phyloP scores from a whole-genome alignment of 2,797 vertebrate genomes.

The Chelonia mydas region DNA sequence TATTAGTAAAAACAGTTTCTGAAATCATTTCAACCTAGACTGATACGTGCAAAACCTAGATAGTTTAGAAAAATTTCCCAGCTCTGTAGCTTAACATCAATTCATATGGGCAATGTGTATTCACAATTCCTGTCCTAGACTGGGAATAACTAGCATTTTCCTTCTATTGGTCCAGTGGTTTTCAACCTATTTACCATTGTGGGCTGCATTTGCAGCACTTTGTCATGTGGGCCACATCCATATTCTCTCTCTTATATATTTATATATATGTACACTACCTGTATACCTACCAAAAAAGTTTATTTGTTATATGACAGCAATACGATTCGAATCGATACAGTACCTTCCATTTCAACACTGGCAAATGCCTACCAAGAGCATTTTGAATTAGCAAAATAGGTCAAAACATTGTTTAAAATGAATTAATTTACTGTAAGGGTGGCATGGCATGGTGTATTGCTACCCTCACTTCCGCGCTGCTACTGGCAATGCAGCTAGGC shows the following conservation, averaged over 20 bases:
- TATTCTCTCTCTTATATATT: too few relatives aligned
- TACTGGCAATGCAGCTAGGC: not conserved
- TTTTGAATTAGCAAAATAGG: not conserved
- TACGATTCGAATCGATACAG: not conserved
- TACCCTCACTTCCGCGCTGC: not conserved
- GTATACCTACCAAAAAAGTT: not conserved
- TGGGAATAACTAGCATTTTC: constrained; percentile 9
- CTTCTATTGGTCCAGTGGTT: not conserved
- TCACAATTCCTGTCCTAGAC: not conserved
- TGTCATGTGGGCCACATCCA: too few relatives aligned
- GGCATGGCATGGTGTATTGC: not conserved
- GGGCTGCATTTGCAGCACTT: too few relatives aligned
- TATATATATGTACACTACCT: not conserved
- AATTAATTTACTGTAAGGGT: not conserved
- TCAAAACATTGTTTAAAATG: not conserved
- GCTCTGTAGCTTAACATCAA: constrained; percentile 43
- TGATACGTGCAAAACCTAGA: constrained; percentile 6
- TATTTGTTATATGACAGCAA: not conserved
- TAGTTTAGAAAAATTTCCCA: constrained; percentile 25
- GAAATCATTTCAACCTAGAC: constrained; percentile 56
- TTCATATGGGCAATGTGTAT: not conserved
- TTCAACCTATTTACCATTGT: too few relatives aligned
- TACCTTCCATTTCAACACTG: not conserved
- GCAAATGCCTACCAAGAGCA: not conserved
- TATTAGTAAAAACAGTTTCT: constrained; percentile 69